A percentile compares a stretch with the other conserved stretches of the same genome.
phyloP scores from a whole-genome alignment of 2,888 invertebrate genomes.

The Drosophila prostipennis region DNA sequence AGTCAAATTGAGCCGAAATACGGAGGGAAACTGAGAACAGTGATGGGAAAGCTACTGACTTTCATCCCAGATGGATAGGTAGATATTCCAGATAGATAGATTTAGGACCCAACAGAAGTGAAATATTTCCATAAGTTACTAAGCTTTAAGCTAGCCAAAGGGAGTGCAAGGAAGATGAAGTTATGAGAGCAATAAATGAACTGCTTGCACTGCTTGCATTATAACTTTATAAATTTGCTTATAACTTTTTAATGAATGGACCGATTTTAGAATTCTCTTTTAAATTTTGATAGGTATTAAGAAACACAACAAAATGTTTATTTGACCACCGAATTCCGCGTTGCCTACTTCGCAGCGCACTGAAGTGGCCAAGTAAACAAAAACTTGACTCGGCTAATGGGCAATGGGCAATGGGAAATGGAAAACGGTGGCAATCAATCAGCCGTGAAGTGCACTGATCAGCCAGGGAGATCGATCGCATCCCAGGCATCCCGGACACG shows the following conservation, averaged over 20 bases:
- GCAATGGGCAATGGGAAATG: neutral
- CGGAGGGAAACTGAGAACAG: neutral
- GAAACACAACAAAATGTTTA: neutral
- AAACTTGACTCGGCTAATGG: slow-evolving; percentile 3
- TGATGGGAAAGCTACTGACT: neutral
- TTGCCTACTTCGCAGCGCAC: neutral
- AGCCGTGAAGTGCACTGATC: slow-evolving; percentile 13
- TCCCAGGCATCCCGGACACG: neutral
- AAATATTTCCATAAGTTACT: too few relatives aligned
- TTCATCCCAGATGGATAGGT: neutral
- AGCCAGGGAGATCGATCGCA: slow-evolving; percentile 11
- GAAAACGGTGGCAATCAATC: slow-evolving; percentile 8
- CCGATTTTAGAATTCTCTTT: too few relatives aligned
- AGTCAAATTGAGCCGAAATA: slow-evolving; percentile 33
- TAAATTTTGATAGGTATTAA: too few relatives aligned
- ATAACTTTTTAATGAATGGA: too few relatives aligned
- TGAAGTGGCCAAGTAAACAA: slow-evolving; percentile 20
- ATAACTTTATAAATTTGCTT: too few relatives aligned
- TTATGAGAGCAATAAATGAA: too few relatives aligned
- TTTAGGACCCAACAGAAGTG: too few relatives aligned
- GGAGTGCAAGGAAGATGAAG: too few relatives aligned
- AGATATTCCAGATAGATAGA: too few relatives aligned
- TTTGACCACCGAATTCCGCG: slow-evolving; percentile 7
- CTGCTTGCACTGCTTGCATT: too few relatives aligned
- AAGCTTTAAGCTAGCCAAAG: too few relatives aligned